Percentiles rank a stretch among this genome's conserved stretches.
These are phyloP conservation scores for Stenoptilia bipunctidactyla DNA, from an alignment of 2,888 invertebrate species.

Conservation along the genomic window DNA sequence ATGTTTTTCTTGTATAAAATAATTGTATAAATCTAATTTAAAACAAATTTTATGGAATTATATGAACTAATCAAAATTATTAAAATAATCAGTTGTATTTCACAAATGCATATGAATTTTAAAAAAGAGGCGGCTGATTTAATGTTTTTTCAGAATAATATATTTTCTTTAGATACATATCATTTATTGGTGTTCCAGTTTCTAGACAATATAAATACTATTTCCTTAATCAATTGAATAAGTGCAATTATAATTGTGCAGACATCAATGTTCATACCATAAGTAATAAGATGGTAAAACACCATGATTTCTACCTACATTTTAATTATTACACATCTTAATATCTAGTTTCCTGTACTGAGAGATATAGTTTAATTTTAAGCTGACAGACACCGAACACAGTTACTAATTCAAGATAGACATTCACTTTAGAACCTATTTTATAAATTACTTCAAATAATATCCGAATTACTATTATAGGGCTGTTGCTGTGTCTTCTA, in stretches of 20 bases:
- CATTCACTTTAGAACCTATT: background rate
- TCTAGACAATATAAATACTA: slow-evolving; percentile 22
- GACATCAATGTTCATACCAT: background rate
- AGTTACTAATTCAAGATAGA: background rate
- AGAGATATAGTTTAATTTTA: slow-evolving; percentile 27
- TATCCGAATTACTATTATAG: background rate
- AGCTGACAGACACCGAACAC: background rate
- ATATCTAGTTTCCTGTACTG: slow-evolving; percentile 67
- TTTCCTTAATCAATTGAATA: slow-evolving; percentile 15
- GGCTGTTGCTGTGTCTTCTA: background rate
- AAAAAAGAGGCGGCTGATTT: too few relatives aligned
- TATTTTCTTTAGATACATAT: too few relatives aligned
- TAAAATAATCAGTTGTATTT: too few relatives aligned
- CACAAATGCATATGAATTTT: too few relatives aligned
- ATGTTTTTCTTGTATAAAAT: too few relatives aligned
- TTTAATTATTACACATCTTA: slow-evolving; percentile 48
- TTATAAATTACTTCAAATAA: background rate
- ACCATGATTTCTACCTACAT: slow-evolving; percentile 46
- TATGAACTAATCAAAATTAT: too few relatives aligned
- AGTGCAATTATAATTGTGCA: slow-evolving; percentile 20
- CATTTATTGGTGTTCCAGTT: slow-evolving; percentile 25
- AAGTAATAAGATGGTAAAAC: slow-evolving; percentile 17
- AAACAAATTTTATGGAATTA: too few relatives aligned
- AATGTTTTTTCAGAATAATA: too few relatives aligned
- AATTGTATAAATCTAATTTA: too few relatives aligned